Evolutionary conservation across 2,797 vertebrate species (phyloP).

Genomic region (Falco berigora): DNA sequence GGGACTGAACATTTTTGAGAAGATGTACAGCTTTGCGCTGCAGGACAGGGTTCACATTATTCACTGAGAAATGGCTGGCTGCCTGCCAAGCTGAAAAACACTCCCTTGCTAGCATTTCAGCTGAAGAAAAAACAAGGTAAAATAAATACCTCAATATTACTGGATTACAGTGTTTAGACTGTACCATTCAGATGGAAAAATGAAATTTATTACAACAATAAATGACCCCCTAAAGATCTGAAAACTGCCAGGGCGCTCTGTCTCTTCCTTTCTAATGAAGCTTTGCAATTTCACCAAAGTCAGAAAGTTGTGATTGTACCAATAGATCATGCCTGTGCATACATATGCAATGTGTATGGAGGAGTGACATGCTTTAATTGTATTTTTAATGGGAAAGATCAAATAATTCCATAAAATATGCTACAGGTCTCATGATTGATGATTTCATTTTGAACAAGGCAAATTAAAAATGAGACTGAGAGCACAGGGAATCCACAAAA

Average conservation of each 20-base stretch:
- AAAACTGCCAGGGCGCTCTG: neutral
- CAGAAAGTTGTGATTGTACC: constrained; percentile 19
- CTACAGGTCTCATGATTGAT: neutral
- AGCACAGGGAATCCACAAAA: neutral
- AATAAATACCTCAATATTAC: constrained; percentile 24
- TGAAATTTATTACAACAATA: constrained; percentile 14
- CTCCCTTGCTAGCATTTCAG: constrained; percentile 25
- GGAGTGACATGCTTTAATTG: constrained; percentile 17
- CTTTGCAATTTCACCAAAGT: constrained; percentile 28
- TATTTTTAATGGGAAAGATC: constrained; percentile 23
- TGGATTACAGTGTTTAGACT: constrained; percentile 6
- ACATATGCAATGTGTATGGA: neutral
- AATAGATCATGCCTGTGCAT: constrained; percentile 22
- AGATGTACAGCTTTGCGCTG: constrained; percentile 27
- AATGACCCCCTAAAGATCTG: constrained; percentile 1
- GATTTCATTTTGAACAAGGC: neutral
- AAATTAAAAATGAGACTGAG: constrained; percentile 12
- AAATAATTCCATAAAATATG: constrained; percentile 12
- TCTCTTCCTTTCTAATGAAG: neutral
- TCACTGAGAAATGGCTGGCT: constrained; percentile 29
- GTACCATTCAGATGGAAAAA: constrained; percentile 3
- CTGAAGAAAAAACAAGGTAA: neutral
- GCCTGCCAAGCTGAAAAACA: constrained; percentile 19
- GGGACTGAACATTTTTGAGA: constrained; percentile 14
- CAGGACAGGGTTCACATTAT: constrained; percentile 23